phyloP scores from a whole-genome alignment of 2,113 vertebrate genomes.

The Rhombomys opimus region DNA sequence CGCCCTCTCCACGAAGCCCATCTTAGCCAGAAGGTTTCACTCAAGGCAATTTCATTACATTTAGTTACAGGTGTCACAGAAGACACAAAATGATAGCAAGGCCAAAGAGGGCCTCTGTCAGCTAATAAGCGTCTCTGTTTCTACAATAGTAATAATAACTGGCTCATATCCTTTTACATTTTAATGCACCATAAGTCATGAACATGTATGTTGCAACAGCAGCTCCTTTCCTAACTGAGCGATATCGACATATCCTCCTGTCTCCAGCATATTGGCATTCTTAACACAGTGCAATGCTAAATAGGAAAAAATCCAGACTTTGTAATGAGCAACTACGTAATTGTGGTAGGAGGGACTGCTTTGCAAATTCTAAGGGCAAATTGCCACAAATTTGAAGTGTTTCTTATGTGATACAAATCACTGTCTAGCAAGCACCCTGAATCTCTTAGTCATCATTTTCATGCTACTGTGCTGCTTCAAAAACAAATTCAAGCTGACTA shows the following conservation, averaged over 20 bases:
- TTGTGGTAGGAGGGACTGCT: background rate
- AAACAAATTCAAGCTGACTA: background rate
- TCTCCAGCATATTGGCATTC: background rate
- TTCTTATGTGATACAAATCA: background rate
- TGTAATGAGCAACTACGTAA: background rate
- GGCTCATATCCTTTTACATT: background rate
- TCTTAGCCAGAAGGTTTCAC: rapidly evolving
- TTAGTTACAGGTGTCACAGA: background rate
- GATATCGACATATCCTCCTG: background rate
- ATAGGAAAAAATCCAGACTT: background rate
- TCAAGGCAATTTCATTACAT: background rate
- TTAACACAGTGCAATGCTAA: background rate
- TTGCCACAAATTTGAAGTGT: background rate
- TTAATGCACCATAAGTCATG: background rate
- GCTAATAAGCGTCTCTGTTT: background rate
- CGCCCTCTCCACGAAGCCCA: background rate
- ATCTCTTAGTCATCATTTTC: slow-evolving; percentile 24
- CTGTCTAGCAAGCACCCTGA: background rate
- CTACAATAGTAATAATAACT: background rate
- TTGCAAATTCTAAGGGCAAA: background rate
- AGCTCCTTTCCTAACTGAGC: slow-evolving; percentile 39
- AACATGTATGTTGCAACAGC: background rate
- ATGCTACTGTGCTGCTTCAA: background rate
- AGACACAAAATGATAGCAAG: background rate
- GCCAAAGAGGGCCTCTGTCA: background rate